phyloP scores from a whole-genome alignment of 2,888 invertebrate genomes.

The Nomada fucata region DNA sequence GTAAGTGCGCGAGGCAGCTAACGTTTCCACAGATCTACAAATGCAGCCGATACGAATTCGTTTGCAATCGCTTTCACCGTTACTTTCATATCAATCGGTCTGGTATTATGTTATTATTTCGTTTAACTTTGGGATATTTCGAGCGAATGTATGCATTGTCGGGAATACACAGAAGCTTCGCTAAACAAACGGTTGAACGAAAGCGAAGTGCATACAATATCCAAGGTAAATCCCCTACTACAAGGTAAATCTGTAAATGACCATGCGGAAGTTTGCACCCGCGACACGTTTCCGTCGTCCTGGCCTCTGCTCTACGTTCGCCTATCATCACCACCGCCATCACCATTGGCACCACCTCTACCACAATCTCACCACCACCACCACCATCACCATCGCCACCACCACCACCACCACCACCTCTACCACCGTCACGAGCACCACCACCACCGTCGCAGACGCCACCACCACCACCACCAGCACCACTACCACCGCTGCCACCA shows the following conservation, averaged over 20 bases:
- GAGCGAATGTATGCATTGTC: background rate
- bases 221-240: background rate
- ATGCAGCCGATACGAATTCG: slow-evolving; percentile 18
- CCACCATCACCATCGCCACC: slow-evolving; percentile 44
- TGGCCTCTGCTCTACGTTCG: slow-evolving; percentile 49
- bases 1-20: slow-evolving; percentile 57
- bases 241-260: background rate
- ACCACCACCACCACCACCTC: slow-evolving; percentile 36
- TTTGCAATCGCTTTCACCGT: background rate
- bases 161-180: background rate
- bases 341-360: slow-evolving; percentile 55
- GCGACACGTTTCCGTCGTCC: slow-evolving; percentile 58
- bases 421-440: slow-evolving; percentile 44
- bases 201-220: background rate
- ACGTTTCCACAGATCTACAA: slow-evolving; percentile 51
- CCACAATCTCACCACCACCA: slow-evolving; percentile 61
- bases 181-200: background rate
- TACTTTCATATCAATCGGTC: background rate
- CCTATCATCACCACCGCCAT: slow-evolving; percentile 60
- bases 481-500: slow-evolving; percentile 61
- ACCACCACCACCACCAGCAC: slow-evolving; percentile 34
- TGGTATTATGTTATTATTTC: background rate
- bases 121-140: slow-evolving; percentile 2
- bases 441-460: slow-evolving; percentile 38
- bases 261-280: slow-evolving; percentile 53